Conservation (phyloP, 2,888 invertebrate species). For the Elgonia sp. region DNA sequence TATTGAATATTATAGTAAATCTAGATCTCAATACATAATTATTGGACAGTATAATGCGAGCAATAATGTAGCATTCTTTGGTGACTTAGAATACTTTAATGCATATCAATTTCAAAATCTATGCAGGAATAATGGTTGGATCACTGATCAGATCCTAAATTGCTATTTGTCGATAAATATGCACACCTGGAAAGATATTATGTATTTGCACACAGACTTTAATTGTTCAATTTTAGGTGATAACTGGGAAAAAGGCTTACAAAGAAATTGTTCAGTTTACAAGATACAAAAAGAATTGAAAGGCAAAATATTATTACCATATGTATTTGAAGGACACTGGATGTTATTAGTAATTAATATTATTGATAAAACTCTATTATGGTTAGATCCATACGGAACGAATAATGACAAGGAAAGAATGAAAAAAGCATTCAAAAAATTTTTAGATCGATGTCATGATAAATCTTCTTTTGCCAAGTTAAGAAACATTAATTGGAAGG, state of each 20-base stretch:
- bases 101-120: neutral
- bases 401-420: slow-evolving; percentile 40
- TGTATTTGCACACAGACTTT: neutral
- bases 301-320: neutral
- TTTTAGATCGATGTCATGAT: slow-evolving; percentile 31
- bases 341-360: neutral
- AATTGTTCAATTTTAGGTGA: neutral
- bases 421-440: slow-evolving; percentile 49
- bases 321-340: neutral
- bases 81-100: neutral
- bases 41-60: neutral
- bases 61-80: neutral
- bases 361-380: neutral
- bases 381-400: slow-evolving; percentile 51
- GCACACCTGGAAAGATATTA: neutral
- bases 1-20: neutral
- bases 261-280: neutral
- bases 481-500: slow-evolving; percentile 8
- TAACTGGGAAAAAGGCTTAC: neutral
- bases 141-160: neutral
- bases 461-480: slow-evolving; percentile 1
- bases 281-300: neutral
- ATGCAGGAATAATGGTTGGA: neutral
- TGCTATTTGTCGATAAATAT: neutral
- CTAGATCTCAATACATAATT: neutral